Evolutionary conservation across 2,113 vertebrate genomes (phyloP), one percentile per base, ranked within the genome.

Genomic region (Mus spicilegus): DNA sequence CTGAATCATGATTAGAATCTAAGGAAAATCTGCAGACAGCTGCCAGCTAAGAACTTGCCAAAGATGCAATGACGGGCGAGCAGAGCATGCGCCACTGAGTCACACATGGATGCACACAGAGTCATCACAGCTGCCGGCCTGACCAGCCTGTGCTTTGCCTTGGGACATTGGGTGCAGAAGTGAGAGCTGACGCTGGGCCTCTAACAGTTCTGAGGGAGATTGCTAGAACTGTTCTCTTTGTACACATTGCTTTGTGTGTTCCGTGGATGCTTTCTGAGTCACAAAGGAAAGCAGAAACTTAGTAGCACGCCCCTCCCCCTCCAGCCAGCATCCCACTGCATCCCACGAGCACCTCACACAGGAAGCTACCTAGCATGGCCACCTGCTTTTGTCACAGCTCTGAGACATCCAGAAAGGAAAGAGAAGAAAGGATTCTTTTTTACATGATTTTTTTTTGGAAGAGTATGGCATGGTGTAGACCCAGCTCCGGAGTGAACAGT

Each of bases 81-180:
- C 33, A 58, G 46, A 33, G 0, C 2, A 14, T 61, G 51, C 33
- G n/a, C 36, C 26, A 33, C 7, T 4, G 30, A 46, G 49, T 36
- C 80, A 17, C 42, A 17, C 2, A 36, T 67, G 54, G 26, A 33
- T 36, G 20, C 39, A 30, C 42, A 87, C 65, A 28, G 19, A 22
- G 73, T 0, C 5, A 1, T 1, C 78, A 19, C 33, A 46, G 65
- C 67, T 54, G 16, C n/a, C 5, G 4, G 54, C 1, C 2, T 26
- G 13, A 33, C 54, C 0, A 5, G 46, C 28, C 36, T 75, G 70
- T 5, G 0, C 26, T 14, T 19, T 0, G 2, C 14, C 24, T 13
- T 0, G 69, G 26, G 54, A 76, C 3, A 0, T 36, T 0, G 24
- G 1, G 28, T 8, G 3, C 6, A 3, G n/a, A 33, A 39, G 14